phyloP scores from a whole-genome alignment of 2,797 vertebrate species.

The Enteromius fasciolatus region DNA sequence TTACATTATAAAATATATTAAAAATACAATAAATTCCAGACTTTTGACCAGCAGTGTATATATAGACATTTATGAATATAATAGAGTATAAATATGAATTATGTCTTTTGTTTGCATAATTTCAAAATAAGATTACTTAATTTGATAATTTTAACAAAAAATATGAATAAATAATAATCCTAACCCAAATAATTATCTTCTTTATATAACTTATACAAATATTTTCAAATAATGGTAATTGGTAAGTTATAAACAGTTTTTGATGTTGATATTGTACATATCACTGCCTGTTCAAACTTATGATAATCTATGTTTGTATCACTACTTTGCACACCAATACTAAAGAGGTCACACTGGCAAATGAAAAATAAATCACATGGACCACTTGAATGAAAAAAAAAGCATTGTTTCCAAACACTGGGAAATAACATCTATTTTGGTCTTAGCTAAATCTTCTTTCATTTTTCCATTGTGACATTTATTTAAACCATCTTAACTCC shows the following conservation, averaged over 20 bases:
- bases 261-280: too few species aligned
- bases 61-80: neutral
- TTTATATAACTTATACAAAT: neutral
- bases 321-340: neutral
- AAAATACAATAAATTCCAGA: too few species aligned
- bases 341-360: neutral
- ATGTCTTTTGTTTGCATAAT: neutral
- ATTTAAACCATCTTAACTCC: constrained; percentile 17
- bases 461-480: constrained; percentile 29
- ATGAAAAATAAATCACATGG: neutral
- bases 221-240: neutral
- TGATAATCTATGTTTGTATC: neutral
- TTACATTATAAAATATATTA: too few species aligned
- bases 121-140: neutral
- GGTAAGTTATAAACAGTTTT: too few species aligned
- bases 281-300: neutral
- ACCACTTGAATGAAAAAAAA: neutral
- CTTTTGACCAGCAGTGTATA: neutral
- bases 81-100: neutral
- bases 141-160: neutral
- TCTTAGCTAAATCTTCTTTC: constrained; percentile 24
- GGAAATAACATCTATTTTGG: neutral
- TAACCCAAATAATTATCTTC: neutral
- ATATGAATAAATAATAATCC: neutral
- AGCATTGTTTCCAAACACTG: neutral